Evolutionary conservation across 1,140 invertebrate genomes (phyloP).

Genomic region (Drosophila pandora): DNA sequence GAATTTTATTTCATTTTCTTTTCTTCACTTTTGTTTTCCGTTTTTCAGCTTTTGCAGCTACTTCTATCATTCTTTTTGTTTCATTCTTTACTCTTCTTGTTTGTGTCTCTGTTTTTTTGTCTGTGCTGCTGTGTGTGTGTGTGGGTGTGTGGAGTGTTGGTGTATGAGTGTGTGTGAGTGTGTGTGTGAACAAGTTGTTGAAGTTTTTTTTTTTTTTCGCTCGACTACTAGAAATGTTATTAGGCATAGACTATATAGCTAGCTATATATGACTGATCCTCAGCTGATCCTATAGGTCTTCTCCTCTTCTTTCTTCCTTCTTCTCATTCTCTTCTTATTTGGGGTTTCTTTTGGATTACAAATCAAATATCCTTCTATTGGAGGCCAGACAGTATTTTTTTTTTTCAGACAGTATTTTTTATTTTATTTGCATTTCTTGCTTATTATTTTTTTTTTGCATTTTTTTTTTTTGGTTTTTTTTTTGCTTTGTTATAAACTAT

Average conservation of each 20-base stretch:
- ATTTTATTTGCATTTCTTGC: slow-evolving; percentile 13
- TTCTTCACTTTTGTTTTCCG: slow-evolving; percentile 46
- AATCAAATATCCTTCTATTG: slow-evolving; percentile 18
- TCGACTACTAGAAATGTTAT: slow-evolving; percentile 51
- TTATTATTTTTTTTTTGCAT: slow-evolving; percentile 9
- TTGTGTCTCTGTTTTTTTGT: slow-evolving; percentile 84
- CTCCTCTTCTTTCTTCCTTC: slow-evolving; percentile 23
- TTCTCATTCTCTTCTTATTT: not conserved
- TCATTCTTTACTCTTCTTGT: slow-evolving; percentile 75
- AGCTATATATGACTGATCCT: slow-evolving; percentile 57
- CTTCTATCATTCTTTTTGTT: slow-evolving; percentile 11
- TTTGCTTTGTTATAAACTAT: slow-evolving; percentile 72
- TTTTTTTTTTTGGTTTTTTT: slow-evolving; percentile 9
- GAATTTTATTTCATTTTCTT: slow-evolving; percentile 84
- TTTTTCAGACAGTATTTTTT: slow-evolving; percentile 15
- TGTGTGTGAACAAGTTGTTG: slow-evolving; percentile 31
- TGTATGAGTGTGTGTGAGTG: slow-evolving; percentile 61
- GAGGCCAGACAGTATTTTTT: slow-evolving; percentile 14
- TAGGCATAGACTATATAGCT: slow-evolving; percentile 61
- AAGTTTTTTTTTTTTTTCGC: slow-evolving; percentile 28
- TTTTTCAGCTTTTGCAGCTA: slow-evolving; percentile 26
- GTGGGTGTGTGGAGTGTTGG: slow-evolving; percentile 58
- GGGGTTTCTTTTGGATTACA: slow-evolving; percentile 7
- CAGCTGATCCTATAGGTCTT: slow-evolving; percentile 38
- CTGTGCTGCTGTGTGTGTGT: slow-evolving; percentile 9